phyloP scores from a whole-genome alignment of 2,113 vertebrate species.

The Sciurus niger region DNA sequence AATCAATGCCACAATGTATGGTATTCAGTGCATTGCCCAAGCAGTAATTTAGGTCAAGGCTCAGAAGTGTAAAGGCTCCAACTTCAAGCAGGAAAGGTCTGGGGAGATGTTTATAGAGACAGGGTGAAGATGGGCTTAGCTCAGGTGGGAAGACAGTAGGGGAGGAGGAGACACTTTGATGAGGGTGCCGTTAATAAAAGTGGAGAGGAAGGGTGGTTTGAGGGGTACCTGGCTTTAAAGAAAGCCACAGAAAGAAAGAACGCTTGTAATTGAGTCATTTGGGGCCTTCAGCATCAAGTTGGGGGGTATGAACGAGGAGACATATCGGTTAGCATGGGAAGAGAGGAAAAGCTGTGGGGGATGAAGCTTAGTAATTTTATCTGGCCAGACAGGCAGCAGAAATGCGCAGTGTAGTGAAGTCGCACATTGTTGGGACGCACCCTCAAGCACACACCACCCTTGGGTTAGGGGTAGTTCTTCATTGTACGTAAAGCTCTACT shows the following conservation, averaged over 20 bases:
- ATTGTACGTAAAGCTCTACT: neutral
- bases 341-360: neutral
- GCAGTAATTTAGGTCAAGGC: constrained; percentile 22
- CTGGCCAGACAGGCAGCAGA: neutral
- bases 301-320: neutral
- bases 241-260: neutral
- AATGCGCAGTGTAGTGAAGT: neutral
- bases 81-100: neutral
- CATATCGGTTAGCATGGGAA: neutral
- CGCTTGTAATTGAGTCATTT: neutral
- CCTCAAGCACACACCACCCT: neutral
- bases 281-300: neutral
- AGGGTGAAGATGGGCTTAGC: neutral
- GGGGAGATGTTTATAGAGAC: neutral
- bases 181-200: neutral
- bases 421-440: neutral
- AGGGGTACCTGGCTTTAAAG: neutral
- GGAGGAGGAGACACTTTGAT: neutral
- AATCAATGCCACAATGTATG: neutral
- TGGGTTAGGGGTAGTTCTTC: neutral
- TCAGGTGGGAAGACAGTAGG: neutral
- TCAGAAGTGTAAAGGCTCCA: neutral
- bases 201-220: neutral
- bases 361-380: neutral
- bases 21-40: neutral